Evolutionary conservation across 2,797 vertebrate species (phyloP).

Genomic region (Balearica regulorum): DNA sequence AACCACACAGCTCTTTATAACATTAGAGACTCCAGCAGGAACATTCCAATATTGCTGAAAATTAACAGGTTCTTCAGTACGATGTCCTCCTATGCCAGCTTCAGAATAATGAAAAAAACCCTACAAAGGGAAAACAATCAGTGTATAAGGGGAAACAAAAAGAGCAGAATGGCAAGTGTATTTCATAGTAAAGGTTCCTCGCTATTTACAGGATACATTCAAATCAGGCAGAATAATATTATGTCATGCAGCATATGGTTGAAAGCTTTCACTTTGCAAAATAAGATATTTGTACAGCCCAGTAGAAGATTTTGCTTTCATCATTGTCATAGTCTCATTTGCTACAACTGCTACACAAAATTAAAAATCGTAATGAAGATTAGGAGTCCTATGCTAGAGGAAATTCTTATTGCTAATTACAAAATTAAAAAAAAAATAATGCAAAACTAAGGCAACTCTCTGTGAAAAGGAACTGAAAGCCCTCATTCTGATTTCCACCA

Average conservation of each 20-base stretch:
- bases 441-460: neutral
- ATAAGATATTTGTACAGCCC: too few species aligned
- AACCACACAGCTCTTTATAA: neutral
- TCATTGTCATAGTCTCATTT: rapidly evolving
- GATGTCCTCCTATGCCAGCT: neutral
- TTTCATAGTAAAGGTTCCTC: neutral
- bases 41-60: neutral
- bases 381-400: neutral
- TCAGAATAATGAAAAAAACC: neutral
- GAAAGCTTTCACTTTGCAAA: neutral
- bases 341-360: neutral
- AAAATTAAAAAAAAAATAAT: neutral
- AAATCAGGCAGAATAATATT: neutral
- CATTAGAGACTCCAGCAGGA: neutral
- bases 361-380: neutral
- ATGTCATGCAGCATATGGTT: neutral
- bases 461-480: neutral
- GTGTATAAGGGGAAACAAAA: neutral
- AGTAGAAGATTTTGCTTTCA: neutral
- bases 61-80: neutral
- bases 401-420: neutral
- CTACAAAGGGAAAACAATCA: neutral
- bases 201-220: neutral
- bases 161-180: neutral
- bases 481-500: neutral